Conservation (phyloP, 2,797 vertebrate genomes). For the Phrynocephalus forsythii region DNA sequence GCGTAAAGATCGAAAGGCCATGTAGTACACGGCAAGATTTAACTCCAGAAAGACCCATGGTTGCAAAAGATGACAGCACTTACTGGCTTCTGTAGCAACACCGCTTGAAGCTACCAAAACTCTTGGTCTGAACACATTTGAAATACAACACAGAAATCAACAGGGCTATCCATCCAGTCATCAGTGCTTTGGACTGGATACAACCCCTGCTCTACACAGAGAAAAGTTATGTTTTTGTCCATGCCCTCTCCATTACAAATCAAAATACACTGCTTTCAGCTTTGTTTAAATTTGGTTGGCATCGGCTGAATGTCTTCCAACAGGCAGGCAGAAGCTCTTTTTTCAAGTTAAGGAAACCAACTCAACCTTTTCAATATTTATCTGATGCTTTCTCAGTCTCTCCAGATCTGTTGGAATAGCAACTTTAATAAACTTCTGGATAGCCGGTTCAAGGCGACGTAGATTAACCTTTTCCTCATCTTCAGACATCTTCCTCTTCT, state of each 20-base stretch:
- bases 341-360: neutral
- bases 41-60: neutral
- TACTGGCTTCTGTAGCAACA: neutral
- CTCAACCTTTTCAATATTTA: constrained; percentile 95
- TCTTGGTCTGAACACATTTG: neutral
- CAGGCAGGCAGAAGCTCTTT: neutral
- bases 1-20: neutral
- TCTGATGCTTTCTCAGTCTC: constrained; percentile 92
- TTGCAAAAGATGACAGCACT: neutral
- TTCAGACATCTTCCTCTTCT: constrained; percentile 85
- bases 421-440: constrained; percentile 97
- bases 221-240: neutral
- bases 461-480: constrained; percentile 90
- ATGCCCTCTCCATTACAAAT: neutral
- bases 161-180: neutral
- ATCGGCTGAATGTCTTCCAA: constrained; percentile 41
- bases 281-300: constrained; percentile 34
- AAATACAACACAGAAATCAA: neutral
- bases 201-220: too few relatives aligned
- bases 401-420: constrained; percentile 96
- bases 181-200: neutral
- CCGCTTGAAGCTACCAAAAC: neutral
- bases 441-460: constrained; percentile 90
- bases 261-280: constrained; percentile 34
- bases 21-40: too few relatives aligned